Base-by-base conservation (phyloP, 2,113 vertebrate species). In the Poeciliopsis turrubarensis region DNA sequence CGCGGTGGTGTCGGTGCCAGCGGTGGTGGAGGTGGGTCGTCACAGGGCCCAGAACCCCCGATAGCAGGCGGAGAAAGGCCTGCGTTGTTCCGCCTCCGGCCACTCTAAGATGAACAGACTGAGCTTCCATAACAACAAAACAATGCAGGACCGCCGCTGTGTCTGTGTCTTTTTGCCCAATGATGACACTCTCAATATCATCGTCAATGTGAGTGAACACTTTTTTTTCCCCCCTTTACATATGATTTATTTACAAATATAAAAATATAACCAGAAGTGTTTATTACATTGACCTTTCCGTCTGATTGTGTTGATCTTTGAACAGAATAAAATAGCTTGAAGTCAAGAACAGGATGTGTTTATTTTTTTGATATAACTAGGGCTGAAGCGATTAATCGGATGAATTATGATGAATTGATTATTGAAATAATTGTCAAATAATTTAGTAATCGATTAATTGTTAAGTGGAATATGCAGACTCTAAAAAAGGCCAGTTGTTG, bases 71-170 rank as follows among this genome's bases (percentile, higher is more conserved):
- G 86, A 89, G 3, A 26, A 41, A 77, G 92, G 87, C 86, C 87
- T 91, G 86, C 88, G 64, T 74, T 86, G 79, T 22, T 57, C 22
- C 75, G 34, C 34, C 34, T 15, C 39, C 89, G n/a, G 92, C 86
- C 90, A 90, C 92, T 91, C 88, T 92, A 98, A 97, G 37, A 99
- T 99, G 98, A 99, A 95, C 97, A 98, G 95, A 95, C 89, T 98
- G 95, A 94, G 86, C 91, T 99, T 99, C 90, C 96, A 97, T 86
- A 99, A 97, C 93, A 99, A 99, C 94, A 96, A 96, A 98, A 93
- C 95, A 95, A 99, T 99, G 98, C 98, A 99, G 94, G 98, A 99
- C 95, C 97, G 98, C 85, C 96, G 98, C 86, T 98, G 97, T 72
- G 97, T 99, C 72, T 99, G 98, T 85, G 97, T 99, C 82, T 99